Conservation (phyloP, 2,113 vertebrate genomes). For the Telmatochromis brachygnathus region DNA sequence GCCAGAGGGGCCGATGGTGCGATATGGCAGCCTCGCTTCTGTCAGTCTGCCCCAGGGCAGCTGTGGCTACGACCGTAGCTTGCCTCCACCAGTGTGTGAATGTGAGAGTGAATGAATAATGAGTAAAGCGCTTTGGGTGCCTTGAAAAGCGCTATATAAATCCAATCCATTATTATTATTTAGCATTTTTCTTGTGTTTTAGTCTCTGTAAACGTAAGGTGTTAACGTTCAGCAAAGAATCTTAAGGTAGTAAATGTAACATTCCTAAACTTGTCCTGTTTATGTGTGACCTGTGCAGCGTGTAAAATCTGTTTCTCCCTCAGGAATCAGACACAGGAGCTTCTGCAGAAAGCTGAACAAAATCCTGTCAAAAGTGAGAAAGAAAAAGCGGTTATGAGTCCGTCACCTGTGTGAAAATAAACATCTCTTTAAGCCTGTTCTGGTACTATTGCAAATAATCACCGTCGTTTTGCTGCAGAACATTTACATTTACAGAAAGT, state of each 20-base stretch:
- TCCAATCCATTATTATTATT: neutral
- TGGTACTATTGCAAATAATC: neutral
- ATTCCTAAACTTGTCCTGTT: neutral
- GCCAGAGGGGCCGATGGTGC: too few relatives aligned
- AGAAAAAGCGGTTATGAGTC: neutral
- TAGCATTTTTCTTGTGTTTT: neutral
- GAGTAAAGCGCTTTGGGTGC: too few relatives aligned
- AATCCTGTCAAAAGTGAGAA: neutral
- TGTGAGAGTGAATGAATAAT: too few relatives aligned
- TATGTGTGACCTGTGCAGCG: neutral
- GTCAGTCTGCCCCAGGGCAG: too few relatives aligned
- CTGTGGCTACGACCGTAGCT: too few relatives aligned
- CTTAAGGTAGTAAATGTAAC: neutral
- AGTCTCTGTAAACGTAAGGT: rapidly evolving
- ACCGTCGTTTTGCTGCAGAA: neutral
- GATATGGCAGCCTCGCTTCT: too few relatives aligned
- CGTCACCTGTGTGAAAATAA: neutral
- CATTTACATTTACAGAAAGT: neutral
- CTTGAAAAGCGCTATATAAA: too few relatives aligned
- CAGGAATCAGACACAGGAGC: neutral
- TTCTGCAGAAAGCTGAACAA: neutral
- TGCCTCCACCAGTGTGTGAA: too few relatives aligned
- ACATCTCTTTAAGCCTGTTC: neutral
- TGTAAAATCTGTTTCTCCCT: neutral
- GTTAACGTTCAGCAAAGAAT: neutral